Evolutionary conservation across 2,113 vertebrate species (phyloP).

Genomic region (Oreochromis tanganicae): DNA sequence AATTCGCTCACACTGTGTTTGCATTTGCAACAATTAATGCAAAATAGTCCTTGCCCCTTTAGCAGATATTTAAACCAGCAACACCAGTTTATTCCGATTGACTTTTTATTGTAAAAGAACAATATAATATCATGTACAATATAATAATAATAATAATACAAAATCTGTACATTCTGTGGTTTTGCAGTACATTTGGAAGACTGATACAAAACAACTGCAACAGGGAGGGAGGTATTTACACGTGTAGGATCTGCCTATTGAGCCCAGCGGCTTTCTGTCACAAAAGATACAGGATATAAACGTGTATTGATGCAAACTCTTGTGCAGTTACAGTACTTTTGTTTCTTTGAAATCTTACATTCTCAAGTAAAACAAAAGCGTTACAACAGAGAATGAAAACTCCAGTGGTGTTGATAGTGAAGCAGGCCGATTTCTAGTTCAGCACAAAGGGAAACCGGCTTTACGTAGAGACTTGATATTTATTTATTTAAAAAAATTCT

Average conservation of each 20-base stretch:
- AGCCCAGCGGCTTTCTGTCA: conserved; percentile 34
- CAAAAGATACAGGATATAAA: conserved; percentile 10
- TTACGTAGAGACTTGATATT: not conserved
- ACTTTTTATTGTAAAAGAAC: conserved; percentile 93
- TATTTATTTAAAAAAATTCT: accelerated
- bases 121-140: conserved; percentile 96
- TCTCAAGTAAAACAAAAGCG: conserved; percentile 9
- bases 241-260: not conserved
- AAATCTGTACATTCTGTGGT: conserved; percentile 96
- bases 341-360: conserved; percentile 44
- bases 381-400: not conserved
- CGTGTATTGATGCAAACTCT: conserved; percentile 16
- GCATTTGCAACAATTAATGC: not conserved
- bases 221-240: conserved; percentile 71
- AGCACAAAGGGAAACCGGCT: not conserved
- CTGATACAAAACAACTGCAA: conserved; percentile 86
- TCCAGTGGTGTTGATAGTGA: not conserved
- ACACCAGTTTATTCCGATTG: conserved; percentile 3
- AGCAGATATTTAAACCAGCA: not conserved
- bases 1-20: not conserved
- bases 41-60: accelerated
- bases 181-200: conserved; percentile 98
- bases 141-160: conserved; percentile 81
- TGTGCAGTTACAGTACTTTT: conserved; percentile 74
- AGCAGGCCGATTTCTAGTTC: not conserved